Conservation (phyloP, 1,140 invertebrate species). For the Leptoteleia sp. region DNA sequence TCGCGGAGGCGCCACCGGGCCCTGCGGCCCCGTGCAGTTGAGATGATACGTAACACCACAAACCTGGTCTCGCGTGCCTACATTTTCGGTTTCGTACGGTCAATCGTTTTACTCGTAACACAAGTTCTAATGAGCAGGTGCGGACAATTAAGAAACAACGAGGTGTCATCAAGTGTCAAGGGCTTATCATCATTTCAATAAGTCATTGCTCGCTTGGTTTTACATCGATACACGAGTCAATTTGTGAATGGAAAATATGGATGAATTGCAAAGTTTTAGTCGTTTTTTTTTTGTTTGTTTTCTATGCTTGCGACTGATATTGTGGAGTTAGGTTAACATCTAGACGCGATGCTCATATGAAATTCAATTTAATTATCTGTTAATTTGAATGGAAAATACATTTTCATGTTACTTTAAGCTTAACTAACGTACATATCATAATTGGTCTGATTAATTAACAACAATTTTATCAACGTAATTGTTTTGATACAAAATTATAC, state of each 20-base stretch:
- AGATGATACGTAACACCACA: conserved; percentile 81
- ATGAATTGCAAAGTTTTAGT: conserved; percentile 30
- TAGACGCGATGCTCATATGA: background rate
- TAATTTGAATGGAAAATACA: too few relatives aligned
- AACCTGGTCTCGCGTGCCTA: conserved; percentile 79
- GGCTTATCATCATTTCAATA: conserved; percentile 24
- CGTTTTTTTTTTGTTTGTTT: too few relatives aligned
- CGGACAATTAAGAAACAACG: conserved; percentile 52
- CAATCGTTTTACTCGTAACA: conserved; percentile 40
- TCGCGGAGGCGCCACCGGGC: conserved; percentile 76
- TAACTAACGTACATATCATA: too few relatives aligned
- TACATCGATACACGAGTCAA: conserved; percentile 9
- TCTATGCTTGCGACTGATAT: background rate
- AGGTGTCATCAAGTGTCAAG: conserved; percentile 25
- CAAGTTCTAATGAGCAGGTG: conserved; percentile 6
- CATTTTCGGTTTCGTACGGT: conserved; percentile 63
- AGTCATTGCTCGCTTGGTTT: conserved; percentile 28
- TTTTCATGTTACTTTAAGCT: too few relatives aligned
- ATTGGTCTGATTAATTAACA: too few relatives aligned
- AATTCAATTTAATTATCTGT: background rate
- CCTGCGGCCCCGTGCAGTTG: conserved; percentile 76
- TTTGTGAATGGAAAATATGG: conserved; percentile 42
- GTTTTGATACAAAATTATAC: too few relatives aligned
- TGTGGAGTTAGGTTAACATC: background rate
- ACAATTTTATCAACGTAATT: too few relatives aligned